These are phyloP conservation scores for Laothoe populi DNA, from an alignment of 2,888 invertebrate species.

Conservation along the genomic window DNA sequence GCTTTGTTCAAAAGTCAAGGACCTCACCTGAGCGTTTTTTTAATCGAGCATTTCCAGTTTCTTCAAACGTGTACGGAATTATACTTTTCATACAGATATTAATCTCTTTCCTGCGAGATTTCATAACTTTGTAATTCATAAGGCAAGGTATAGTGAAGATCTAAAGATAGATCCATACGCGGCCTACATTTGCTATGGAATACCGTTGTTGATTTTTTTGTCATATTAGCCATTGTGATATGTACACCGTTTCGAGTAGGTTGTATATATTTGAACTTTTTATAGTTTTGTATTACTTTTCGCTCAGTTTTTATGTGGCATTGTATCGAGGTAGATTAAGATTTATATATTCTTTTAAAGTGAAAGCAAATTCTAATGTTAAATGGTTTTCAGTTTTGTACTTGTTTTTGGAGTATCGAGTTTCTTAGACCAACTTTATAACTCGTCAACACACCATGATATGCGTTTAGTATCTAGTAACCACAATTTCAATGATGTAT, in stretches of 20 bases:
- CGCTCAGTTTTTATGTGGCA: background rate
- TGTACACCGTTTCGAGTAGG: slow-evolving; percentile 17
- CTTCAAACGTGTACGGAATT: slow-evolving; percentile 61
- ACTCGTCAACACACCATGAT: background rate
- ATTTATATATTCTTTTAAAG: slow-evolving; percentile 7
- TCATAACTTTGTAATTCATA: slow-evolving; percentile 44
- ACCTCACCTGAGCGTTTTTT: slow-evolving; percentile 48
- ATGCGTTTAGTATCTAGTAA: background rate
- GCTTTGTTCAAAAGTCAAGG: slow-evolving; percentile 66
- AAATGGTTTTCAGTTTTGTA: background rate
- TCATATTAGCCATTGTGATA: background rate
- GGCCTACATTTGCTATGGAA: slow-evolving; percentile 39
- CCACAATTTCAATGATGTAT: background rate
- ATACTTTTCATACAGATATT: slow-evolving; percentile 56
- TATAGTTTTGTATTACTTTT: background rate
- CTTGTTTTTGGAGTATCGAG: too few species aligned
- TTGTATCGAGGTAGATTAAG: background rate
- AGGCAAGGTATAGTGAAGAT: slow-evolving; percentile 33
- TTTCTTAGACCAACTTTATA: background rate
- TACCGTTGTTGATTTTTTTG: slow-evolving; percentile 26
- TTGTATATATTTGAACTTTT: slow-evolving; percentile 17
- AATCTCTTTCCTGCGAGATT: slow-evolving; percentile 57
- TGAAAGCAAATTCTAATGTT: slow-evolving; percentile 2
- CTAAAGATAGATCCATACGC: slow-evolving; percentile 36
- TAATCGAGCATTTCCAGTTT: slow-evolving; percentile 62